Base-by-base conservation (phyloP, 2,113 vertebrate genomes). In the Puma concolor region DNA sequence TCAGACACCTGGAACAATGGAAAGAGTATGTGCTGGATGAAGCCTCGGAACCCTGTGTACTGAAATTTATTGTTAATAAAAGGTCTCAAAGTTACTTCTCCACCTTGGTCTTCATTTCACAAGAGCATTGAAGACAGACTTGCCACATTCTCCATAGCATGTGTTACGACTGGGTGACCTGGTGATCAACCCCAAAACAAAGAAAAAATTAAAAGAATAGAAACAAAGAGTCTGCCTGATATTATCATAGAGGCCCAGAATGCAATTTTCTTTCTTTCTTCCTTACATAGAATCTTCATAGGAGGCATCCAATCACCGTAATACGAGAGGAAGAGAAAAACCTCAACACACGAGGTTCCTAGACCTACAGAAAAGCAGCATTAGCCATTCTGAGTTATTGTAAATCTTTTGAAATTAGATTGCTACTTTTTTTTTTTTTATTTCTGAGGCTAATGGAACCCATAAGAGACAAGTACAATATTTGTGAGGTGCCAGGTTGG, bases 361-460 rank as follows among this genome's bases (percentile, higher is more conserved):
- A 50, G 33, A 48, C 84, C 36, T 4, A 84, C 74, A n/a, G 52
- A 85, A 64, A 57, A 86, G 69, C 8, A 86, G 14, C 36, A 64
- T 44, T 74, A 36, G 33, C 11, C 33, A 85, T 88, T 79, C 17
- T 25, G 36, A 88, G 15, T 91, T 88, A 88, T 10, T 88, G 21
- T 14, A 96, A 84, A 41, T 69, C 15, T 81, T 88, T 71, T 48
- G 10, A 95, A 96, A 96, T 90, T 85, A 69, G 31, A 97, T 77
- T 92, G 6, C 27, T 67, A 7, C 19, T 95, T 54, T 48, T 87
- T 41, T 48, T 87, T 41, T 44, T 84, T 72, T 16, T 7, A 36
- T 71, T 38, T 63, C 44, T 36, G 15, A 92, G 64, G 27, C 72
- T 94, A 97, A 96, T 91, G 87, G 83, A 91, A 94, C 23, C 29